Conservation (phyloP, 2,113 vertebrate species). For the Peucedramus taeniatus region DNA sequence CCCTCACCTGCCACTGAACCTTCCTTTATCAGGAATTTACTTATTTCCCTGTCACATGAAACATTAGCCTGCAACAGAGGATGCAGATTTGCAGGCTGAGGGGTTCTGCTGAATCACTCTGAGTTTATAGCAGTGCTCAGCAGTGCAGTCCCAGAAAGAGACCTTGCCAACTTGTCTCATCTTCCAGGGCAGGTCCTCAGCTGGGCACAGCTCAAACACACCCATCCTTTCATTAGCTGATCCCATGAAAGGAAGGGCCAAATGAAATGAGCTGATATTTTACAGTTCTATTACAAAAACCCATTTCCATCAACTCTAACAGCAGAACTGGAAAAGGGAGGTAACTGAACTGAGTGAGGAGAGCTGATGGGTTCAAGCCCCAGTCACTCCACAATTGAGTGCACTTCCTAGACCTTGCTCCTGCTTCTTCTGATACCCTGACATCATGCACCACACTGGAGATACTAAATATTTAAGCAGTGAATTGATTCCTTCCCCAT, state of each 20-base stretch:
- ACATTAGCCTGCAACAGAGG: neutral
- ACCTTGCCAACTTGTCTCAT: neutral
- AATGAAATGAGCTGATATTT: neutral
- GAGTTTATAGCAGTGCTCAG: neutral
- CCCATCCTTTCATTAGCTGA: neutral
- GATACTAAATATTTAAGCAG: neutral
- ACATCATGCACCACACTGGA: accelerated
- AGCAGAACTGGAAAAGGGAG: neutral
- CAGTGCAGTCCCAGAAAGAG: neutral
- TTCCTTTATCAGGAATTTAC: neutral
- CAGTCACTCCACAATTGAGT: neutral
- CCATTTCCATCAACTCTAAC: neutral
- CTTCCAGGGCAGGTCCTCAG: neutral
- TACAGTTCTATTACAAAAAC: neutral
- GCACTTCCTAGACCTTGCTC: neutral
- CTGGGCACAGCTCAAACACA: neutral
- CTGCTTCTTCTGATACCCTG: neutral
- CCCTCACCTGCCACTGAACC: neutral
- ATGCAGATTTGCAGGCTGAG: neutral
- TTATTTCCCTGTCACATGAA: neutral
- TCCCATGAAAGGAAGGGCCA: neutral
- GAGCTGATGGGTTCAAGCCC: neutral
- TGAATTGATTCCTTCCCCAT: neutral
- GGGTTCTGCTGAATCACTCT: constrained; percentile 26
- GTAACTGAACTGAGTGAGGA: neutral